Percentiles rank a stretch among this genome's conserved stretches.
Evolutionary conservation across 2,888 invertebrate species (phyloP).

Genomic region (Rhamnusium bicolor): DNA sequence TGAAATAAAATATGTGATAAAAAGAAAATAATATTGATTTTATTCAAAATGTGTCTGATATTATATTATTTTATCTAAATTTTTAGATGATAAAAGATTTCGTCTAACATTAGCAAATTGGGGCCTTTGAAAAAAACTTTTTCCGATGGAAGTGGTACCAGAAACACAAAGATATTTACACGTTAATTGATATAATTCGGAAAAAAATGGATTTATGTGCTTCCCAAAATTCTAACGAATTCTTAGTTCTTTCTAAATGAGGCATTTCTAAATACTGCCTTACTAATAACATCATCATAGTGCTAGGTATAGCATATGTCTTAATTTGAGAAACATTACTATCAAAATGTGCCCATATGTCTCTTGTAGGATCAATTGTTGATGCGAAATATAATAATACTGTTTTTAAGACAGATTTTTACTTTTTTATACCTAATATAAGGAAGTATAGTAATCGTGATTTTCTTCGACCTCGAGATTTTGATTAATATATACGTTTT

Average conservation of each 20-base stretch:
- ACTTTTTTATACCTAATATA: too few relatives aligned
- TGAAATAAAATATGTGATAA: too few relatives aligned
- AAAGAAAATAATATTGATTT: too few relatives aligned
- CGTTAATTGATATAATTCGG: background rate
- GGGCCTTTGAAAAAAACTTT: background rate
- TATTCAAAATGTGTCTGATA: too few relatives aligned
- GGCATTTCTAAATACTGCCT: conserved; percentile 13
- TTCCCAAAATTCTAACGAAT: background rate
- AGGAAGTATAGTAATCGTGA: too few relatives aligned
- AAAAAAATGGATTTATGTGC: background rate
- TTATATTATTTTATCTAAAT: too few relatives aligned
- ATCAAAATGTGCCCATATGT: conserved; percentile 34
- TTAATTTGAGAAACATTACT: conserved; percentile 25
- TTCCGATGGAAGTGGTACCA: background rate
- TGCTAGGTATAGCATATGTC: background rate
- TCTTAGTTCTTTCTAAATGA: background rate
- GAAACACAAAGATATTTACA: background rate
- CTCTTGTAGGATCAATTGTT: too few relatives aligned
- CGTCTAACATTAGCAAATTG: background rate
- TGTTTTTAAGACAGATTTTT: too few relatives aligned
- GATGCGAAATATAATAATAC: too few relatives aligned
- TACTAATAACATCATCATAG: background rate
- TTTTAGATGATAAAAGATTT: background rate
- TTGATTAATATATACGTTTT: too few relatives aligned
- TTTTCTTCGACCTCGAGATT: too few relatives aligned